phyloP scores from a whole-genome alignment of 2,113 vertebrate species.

The Dolichallabes microphthalmus region DNA sequence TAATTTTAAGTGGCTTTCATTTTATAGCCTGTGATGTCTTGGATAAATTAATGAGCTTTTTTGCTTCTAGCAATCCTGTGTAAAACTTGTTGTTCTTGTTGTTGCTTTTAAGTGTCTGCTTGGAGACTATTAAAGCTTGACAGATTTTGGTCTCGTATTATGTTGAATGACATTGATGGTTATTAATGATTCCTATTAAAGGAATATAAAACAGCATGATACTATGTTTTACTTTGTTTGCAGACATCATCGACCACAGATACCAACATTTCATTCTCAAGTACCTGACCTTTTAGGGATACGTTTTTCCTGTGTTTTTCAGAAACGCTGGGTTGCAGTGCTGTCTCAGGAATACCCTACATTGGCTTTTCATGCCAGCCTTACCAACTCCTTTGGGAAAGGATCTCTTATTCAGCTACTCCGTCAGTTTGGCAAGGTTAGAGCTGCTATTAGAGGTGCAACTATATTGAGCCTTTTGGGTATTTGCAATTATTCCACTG shows the following conservation, averaged over 20 bases:
- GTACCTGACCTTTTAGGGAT: background rate
- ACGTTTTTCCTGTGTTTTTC: slow-evolving; percentile 30
- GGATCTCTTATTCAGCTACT: slow-evolving; percentile 97
- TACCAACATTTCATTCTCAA: background rate
- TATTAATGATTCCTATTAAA: background rate
- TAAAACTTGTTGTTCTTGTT: slow-evolving; percentile 8
- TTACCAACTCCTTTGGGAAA: slow-evolving; percentile 97
- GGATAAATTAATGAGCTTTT: background rate
- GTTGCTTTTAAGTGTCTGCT: background rate
- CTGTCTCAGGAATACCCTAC: slow-evolving; percentile 93
- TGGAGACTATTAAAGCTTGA: background rate
- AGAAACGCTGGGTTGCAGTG: slow-evolving; percentile 95
- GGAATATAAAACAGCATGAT: background rate
- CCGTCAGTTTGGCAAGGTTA: slow-evolving; percentile 97
- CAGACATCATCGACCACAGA: background rate
- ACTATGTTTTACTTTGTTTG: background rate
- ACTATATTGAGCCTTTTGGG: background rate
- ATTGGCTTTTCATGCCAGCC: slow-evolving; percentile 94
- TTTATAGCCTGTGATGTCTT: background rate
- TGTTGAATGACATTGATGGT: background rate
- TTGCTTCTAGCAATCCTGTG: background rate
- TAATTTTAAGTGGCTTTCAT: slow-evolving; percentile 19
- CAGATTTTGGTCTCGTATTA: background rate
- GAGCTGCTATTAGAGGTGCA: background rate
- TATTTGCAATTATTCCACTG: background rate